phyloP scores from a whole-genome alignment of 2,797 vertebrate genomes.

The Sardinella longiceps region DNA sequence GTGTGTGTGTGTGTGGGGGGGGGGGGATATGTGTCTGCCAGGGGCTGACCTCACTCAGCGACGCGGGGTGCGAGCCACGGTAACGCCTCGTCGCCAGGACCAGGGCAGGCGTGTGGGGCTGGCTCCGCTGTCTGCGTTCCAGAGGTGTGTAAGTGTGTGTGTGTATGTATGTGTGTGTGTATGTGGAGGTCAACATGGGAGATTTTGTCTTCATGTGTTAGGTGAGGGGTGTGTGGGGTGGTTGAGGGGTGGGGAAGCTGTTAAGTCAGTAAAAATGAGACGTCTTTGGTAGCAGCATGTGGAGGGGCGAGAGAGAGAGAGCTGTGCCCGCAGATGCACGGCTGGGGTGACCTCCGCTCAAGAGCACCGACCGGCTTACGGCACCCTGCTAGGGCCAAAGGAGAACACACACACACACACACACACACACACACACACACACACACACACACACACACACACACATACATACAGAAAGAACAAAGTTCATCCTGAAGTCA shows the following conservation, averaged over 20 bases:
- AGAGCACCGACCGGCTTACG: background rate
- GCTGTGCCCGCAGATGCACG: background rate
- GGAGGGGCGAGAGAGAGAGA: background rate
- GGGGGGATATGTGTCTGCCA: constrained; percentile 56
- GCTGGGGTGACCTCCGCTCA: background rate
- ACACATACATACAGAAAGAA: constrained; percentile 23
- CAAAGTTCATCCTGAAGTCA: constrained; percentile 17
- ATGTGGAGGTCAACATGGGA: background rate
- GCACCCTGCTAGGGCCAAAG: background rate
- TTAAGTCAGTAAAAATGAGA: background rate
- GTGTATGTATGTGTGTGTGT: constrained; percentile 29
- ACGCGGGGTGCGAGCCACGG: constrained; percentile 47
- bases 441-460: background rate
- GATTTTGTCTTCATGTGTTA: background rate
- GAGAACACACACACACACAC: background rate
- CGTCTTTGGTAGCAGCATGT: background rate
- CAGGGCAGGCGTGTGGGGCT: constrained; percentile 56
- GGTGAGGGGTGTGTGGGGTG: background rate
- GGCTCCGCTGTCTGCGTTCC: constrained; percentile 50
- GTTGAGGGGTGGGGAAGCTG: background rate
- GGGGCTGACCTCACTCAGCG: constrained; percentile 55
- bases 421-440: background rate
- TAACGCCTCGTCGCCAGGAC: constrained; percentile 61
- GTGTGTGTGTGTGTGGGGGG: too few relatives aligned
- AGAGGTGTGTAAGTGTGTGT: background rate